phyloP scores from a whole-genome alignment of 1,140 invertebrate genomes.

The Trichogramma pretiosum region DNA sequence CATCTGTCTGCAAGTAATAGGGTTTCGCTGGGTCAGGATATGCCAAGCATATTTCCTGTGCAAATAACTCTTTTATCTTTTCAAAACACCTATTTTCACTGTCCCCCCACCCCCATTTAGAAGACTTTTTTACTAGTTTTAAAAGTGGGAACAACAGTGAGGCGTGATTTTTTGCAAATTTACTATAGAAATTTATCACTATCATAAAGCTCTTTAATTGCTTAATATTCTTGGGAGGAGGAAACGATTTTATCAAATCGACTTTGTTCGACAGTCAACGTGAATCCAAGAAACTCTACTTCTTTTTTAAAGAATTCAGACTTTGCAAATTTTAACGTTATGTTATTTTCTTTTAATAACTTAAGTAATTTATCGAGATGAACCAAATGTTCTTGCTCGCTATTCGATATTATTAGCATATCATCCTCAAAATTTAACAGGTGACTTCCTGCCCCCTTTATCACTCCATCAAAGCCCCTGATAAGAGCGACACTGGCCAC shows the following conservation, averaged over 20 bases:
- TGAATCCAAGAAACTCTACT: not conserved
- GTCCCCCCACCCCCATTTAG: no score
- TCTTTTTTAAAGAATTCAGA: not conserved
- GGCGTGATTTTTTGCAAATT: not conserved
- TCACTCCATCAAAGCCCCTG: not conserved
- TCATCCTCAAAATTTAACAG: not conserved
- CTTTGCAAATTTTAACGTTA: not conserved
- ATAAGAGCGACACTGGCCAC: not conserved
- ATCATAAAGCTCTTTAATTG: no score
- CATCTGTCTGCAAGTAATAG: no score
- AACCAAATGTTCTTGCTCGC: not conserved
- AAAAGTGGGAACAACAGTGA: no score
- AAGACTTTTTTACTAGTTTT: no score
- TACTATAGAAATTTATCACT: not conserved
- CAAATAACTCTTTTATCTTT: no score
- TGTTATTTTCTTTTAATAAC: not conserved
- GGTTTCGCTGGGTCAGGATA: no score
- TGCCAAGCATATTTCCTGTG: no score
- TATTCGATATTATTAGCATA: not conserved
- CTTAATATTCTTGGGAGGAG: no score
- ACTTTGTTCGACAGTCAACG: not conserved
- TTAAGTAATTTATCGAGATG: not conserved
- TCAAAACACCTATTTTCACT: no score
- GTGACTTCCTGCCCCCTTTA: not conserved
- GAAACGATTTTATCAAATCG: not conserved